Conservation (phyloP, 2,797 vertebrate species). For the Molossus molossus region DNA sequence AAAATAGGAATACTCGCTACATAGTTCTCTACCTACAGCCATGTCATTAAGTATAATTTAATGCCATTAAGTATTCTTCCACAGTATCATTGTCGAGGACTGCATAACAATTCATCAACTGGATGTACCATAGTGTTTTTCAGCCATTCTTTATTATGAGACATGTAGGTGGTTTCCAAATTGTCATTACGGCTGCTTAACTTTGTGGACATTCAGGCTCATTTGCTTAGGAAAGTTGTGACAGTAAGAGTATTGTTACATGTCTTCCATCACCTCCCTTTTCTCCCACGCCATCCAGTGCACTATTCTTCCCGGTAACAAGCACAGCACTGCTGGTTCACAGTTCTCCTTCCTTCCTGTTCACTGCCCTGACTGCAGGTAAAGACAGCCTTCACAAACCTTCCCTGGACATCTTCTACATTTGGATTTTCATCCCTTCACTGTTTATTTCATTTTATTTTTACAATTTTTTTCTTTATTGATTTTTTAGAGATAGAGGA, state of each 20-base stretch:
- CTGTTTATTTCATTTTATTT: neutral
- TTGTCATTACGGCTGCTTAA: neutral
- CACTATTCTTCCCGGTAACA: neutral
- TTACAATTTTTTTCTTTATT: too few species aligned
- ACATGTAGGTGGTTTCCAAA: neutral
- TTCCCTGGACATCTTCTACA: neutral
- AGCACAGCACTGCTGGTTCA: neutral
- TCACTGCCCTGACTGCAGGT: neutral
- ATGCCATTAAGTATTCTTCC: neutral
- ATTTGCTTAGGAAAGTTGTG: neutral
- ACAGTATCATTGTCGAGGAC: neutral
- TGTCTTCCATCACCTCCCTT: neutral
- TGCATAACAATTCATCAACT: neutral
- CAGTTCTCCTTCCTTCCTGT: neutral
- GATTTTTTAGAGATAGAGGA: too few species aligned
- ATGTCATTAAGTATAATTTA: neutral
- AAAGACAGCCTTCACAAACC: neutral
- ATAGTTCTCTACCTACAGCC: neutral
- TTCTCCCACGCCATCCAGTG: neutral
- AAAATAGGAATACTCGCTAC: neutral
- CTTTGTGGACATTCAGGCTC: neutral
- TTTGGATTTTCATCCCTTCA: neutral
- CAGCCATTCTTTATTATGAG: neutral
- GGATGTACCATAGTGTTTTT: neutral
- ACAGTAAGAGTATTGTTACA: neutral